Evolutionary conservation across 2,888 invertebrate species (phyloP), one percentile per base, ranked within the genome.

Genomic region (Ormia ochracea): DNA sequence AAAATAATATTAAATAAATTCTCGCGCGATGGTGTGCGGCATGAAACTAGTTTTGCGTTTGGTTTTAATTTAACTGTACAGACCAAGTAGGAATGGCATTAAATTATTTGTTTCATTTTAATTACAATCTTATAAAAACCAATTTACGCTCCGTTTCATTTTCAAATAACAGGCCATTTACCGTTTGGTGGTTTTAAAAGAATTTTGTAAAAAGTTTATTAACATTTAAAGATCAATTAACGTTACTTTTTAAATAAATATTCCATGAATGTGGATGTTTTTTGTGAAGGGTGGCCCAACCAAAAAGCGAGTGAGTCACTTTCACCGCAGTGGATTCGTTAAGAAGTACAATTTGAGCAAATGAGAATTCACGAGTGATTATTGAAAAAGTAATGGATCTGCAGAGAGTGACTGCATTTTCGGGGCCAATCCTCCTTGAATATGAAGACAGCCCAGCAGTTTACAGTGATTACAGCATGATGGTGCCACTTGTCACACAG

Each of bases 61-160:
- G 7, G 4, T n/a, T 65, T 66, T 38, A 7, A 31, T 33, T 56
- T 45, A 58, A 58, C 36, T 69, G 56, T 68, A 43, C 2, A 45
- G 26, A 45, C 31, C n/a, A 69, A 63, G 63, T 38, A 56, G n/a
- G n/a, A n/a, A n/a, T 68, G 52, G 48, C 58, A 9, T 56, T 43
- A 56, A 65, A 70, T 52, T 21, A 65, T 63, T 76, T 65, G 41
- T 70, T 70, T 77, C 50, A 43, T 72, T 59, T 65, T 52, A 59
- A 70, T 77, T 77, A 56, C 54, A 69, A 76, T 17, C 38, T 12
- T 52, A 52, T n/a, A 61, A 52, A 75, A 66, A 54, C 26, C 1
- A 56, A 17, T 56, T 43, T 50, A 77, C 70, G 65, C 77, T 66
- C 66, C 63, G 77, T 56, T 70, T 70, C n/a, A 59, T 10, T 70